A percentile compares a stretch with the other conserved stretches of the same genome.
phyloP scores from a whole-genome alignment of 2,113 vertebrate genomes.

The Dolichallabes microphthalmus region DNA sequence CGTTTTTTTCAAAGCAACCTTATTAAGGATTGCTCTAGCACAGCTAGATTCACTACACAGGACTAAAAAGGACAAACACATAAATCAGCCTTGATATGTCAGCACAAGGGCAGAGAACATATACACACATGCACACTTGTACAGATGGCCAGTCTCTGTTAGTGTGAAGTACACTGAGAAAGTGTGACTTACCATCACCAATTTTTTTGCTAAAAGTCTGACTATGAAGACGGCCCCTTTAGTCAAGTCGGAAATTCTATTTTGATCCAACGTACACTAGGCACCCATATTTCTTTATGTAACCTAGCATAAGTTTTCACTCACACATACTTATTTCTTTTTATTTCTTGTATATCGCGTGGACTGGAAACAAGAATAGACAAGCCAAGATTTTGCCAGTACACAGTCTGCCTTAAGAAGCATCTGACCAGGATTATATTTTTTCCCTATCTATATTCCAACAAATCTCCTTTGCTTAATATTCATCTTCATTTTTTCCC shows the following conservation, averaged over 20 bases:
- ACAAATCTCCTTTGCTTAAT: not conserved
- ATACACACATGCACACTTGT: slow-evolving; percentile 30
- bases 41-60: slow-evolving; percentile 39
- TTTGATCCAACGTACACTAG: slow-evolving; percentile 29
- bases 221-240: not conserved
- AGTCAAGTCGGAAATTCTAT: slow-evolving; percentile 16
- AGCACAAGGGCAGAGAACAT: slow-evolving; percentile 28
- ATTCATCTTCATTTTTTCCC: not conserved
- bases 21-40: slow-evolving; percentile 46
- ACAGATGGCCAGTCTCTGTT: slow-evolving; percentile 40
- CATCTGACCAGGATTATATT: not conserved
- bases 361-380: not conserved
- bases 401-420: not conserved
- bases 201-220: slow-evolving; percentile 22
- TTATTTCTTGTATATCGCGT: slow-evolving; percentile 11
- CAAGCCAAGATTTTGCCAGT: not conserved
- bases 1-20: slow-evolving; percentile 33
- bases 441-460: not conserved
- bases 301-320: slow-evolving; percentile 21
- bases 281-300: slow-evolving; percentile 31
- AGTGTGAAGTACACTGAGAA: slow-evolving; percentile 38
- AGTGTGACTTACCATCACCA: slow-evolving; percentile 30
- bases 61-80: slow-evolving; percentile 41
- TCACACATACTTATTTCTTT: slow-evolving; percentile 21
- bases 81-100: slow-evolving; percentile 38